Conservation (phyloP, 2,113 vertebrate species). For the Pungitius pungitius region DNA sequence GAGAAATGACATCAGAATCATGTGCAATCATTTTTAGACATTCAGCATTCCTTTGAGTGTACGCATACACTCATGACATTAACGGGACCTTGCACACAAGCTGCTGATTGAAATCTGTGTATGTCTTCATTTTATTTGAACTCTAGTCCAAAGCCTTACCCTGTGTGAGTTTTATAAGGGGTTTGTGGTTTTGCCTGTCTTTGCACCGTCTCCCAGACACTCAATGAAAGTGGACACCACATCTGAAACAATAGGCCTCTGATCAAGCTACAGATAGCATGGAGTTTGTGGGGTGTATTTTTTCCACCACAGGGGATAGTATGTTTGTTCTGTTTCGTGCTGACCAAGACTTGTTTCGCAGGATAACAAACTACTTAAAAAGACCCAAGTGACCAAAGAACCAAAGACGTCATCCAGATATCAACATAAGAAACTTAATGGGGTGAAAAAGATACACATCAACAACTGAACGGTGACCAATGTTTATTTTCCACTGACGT, state of each 20-base stretch:
- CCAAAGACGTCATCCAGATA: background rate
- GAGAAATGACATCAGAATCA: conserved; percentile 11
- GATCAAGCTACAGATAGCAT: conserved; percentile 57
- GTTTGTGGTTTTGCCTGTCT: conserved; percentile 4
- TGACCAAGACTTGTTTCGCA: conserved; percentile 5
- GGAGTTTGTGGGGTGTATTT: conserved; percentile 8
- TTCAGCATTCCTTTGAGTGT: background rate
- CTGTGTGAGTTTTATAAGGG: conserved; percentile 30
- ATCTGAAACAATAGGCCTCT: conserved; percentile 47
- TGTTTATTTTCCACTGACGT: conserved; percentile 10
- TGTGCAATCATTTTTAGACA: background rate
- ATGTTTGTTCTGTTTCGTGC: conserved; percentile 33
- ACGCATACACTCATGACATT: background rate
- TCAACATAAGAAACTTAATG: conserved; percentile 3
- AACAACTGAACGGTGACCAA: background rate
- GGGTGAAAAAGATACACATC: background rate
- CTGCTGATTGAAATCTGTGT: conserved; percentile 1
- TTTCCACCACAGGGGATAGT: conserved; percentile 1
- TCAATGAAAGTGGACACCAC: conserved; percentile 56
- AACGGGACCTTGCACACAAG: background rate
- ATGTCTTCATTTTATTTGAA: background rate
- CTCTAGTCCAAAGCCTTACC: conserved; percentile 8
- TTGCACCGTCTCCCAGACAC: conserved; percentile 23
- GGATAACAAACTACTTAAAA: background rate
- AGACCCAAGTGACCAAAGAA: background rate